A percentile compares a stretch with the other conserved stretches of the same genome.
These are phyloP conservation scores for Aspidoscelis tigris DNA, from an alignment of 2,113 vertebrate species.

Conservation along the genomic window DNA sequence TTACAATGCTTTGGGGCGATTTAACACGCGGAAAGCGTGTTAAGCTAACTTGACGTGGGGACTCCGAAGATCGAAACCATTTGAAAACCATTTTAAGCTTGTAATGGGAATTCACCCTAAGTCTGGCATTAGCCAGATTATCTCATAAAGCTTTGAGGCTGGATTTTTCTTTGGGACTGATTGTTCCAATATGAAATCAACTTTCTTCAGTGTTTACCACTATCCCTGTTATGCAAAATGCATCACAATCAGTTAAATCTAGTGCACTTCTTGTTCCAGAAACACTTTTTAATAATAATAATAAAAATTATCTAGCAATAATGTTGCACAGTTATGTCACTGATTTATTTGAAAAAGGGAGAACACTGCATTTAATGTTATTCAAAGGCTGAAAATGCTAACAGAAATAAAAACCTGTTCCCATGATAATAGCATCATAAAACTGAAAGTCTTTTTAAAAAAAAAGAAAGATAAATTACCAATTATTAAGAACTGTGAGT, in stretches of 20 bases:
- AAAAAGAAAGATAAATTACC: rapidly evolving
- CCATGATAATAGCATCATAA: background rate
- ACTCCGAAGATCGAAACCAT: no score
- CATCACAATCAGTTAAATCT: background rate
- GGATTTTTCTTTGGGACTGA: background rate
- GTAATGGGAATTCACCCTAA: background rate
- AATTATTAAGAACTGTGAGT: background rate
- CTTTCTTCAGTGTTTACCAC: background rate
- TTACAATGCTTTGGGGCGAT: no score
- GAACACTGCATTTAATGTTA: background rate
- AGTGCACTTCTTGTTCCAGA: background rate
- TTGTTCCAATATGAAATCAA: background rate
- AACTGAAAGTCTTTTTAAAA: background rate
- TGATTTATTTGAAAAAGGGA: background rate
- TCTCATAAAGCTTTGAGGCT: background rate
- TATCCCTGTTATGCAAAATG: background rate
- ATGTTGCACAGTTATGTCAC: background rate
- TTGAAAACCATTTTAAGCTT: no score
- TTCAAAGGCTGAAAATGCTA: background rate
- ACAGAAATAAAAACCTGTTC: background rate
- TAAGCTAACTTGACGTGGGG: no score
- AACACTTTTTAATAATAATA: background rate
- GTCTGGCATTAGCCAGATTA: background rate
- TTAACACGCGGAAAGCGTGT: no score
- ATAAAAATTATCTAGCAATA: background rate